These are phyloP conservation scores for Schizopygopsis malacanthus DNA, from an alignment of 2,797 vertebrate species.

Conservation along the genomic window DNA sequence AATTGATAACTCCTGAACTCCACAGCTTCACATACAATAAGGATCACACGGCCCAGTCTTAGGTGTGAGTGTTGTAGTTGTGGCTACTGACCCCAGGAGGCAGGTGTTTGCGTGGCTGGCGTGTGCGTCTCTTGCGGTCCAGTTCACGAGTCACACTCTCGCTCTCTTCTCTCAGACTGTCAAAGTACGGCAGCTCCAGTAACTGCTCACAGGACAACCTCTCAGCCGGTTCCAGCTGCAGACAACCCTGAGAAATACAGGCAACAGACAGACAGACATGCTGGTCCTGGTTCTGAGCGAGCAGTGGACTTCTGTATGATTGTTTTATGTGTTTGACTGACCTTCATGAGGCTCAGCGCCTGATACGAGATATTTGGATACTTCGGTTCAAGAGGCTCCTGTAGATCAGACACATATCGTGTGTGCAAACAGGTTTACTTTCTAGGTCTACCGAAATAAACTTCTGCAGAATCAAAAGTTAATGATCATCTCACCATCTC, in stretches of 20 bases:
- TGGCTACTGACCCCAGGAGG: conserved; percentile 81
- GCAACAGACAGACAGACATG: neutral
- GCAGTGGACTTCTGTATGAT: neutral
- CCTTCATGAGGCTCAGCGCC: conserved; percentile 91
- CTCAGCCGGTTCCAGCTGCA: conserved; percentile 89
- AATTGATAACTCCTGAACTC: neutral
- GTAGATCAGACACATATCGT: conserved; percentile 56
- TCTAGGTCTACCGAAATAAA: neutral
- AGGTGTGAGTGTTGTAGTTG: neutral
- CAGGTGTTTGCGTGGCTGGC: conserved; percentile 79
- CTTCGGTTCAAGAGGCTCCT: conserved; percentile 91
- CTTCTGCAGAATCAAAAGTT: neutral
- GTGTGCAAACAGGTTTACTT: neutral
- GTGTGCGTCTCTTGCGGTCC: conserved; percentile 77
- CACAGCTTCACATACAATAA: neutral
- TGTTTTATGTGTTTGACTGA: conserved; percentile 65
- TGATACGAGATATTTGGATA: conserved; percentile 86
- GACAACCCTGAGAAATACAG: conserved; percentile 79
- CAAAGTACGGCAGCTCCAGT: conserved; percentile 89
- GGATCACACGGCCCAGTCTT: neutral
- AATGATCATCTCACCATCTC: conserved; percentile 82
- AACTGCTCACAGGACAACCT: conserved; percentile 89
- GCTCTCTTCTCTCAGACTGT: conserved; percentile 80
- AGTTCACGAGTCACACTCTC: conserved; percentile 74
- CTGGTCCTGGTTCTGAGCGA: neutral